phyloP scores from a whole-genome alignment of 2,888 invertebrate species.

The Hydraecia micacea region DNA sequence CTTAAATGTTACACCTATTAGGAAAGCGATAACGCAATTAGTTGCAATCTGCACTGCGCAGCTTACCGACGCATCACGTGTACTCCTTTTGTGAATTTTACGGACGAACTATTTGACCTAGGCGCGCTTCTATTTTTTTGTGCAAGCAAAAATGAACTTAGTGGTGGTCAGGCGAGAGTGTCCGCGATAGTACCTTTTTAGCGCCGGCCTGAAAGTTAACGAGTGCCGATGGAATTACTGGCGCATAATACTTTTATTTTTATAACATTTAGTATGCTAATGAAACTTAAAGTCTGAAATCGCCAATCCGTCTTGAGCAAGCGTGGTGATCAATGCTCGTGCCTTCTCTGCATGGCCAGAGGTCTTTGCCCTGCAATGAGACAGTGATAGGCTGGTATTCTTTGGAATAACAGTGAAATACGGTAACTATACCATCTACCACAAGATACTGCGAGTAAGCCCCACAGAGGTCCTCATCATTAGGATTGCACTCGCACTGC shows the following conservation, averaged over 20 bases:
- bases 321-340: neutral
- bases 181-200: too few species aligned
- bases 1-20: too few species aligned
- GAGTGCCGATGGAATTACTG: neutral
- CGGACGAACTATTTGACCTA: too few species aligned
- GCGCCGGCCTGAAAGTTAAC: neutral
- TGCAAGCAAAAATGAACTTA: too few species aligned
- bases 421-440: neutral
- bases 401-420: neutral
- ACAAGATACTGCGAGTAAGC: neutral
- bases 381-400: neutral
- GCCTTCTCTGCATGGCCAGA: neutral
- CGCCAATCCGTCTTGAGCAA: neutral
- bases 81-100: too few species aligned
- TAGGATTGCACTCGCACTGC: slow-evolving; percentile 95
- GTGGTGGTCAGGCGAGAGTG: too few species aligned
- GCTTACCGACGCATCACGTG: too few species aligned
- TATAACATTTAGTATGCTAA: neutral
- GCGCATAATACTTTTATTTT: neutral
- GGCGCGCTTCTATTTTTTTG: too few species aligned
- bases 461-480: slow-evolving; percentile 72
- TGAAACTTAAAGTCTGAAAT: neutral
- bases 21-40: too few species aligned
- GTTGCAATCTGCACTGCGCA: too few species aligned
- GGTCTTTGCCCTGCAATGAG: too few species aligned